These are phyloP conservation scores for Pantherophis alleghaniensis DNA, from an alignment of 2,797 vertebrate species.

Conservation along the genomic window DNA sequence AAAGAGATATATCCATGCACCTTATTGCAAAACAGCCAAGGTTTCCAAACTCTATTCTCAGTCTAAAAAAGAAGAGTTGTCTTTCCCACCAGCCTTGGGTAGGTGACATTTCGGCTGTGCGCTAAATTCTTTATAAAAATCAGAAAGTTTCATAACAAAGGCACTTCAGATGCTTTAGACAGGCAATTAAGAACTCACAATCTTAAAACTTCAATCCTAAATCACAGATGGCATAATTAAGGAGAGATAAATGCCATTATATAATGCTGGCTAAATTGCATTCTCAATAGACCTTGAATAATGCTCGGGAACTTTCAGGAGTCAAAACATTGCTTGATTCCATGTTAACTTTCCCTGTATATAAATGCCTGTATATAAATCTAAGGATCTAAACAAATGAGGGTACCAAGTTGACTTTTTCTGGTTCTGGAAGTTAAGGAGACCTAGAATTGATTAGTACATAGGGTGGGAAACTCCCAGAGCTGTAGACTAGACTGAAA, in stretches of 20 bases:
- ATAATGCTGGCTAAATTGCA: slow-evolving; percentile 15
- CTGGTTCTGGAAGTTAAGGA: not conserved
- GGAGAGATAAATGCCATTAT: slow-evolving; percentile 38
- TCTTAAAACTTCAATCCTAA: slow-evolving; percentile 22
- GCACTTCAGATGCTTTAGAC: slow-evolving; percentile 18
- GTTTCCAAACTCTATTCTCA: not conserved
- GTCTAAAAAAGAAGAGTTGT: not conserved
- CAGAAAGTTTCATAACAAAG: slow-evolving; percentile 40
- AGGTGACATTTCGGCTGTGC: slow-evolving; percentile 11
- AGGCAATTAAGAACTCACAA: slow-evolving; percentile 37
- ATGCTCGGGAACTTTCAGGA: slow-evolving; percentile 16
- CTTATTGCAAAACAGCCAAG: not conserved
- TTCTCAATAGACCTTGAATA: not conserved
- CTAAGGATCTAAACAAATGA: not conserved
- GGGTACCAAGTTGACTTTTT: not conserved
- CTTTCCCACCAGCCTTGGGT: not conserved
- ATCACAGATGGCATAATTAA: slow-evolving; percentile 47
- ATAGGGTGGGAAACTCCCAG: not conserved
- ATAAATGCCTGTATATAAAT: not conserved
- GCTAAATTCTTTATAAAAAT: not conserved
- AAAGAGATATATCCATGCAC: not conserved
- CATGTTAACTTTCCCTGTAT: not conserved
- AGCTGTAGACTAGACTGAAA: not conserved
- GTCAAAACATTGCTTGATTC: not conserved
- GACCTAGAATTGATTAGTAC: not conserved